Percentiles rank a stretch among this genome's conserved stretches.
phyloP scores from a whole-genome alignment of 2,797 vertebrate species.

The Philypnodon macrostomus region DNA sequence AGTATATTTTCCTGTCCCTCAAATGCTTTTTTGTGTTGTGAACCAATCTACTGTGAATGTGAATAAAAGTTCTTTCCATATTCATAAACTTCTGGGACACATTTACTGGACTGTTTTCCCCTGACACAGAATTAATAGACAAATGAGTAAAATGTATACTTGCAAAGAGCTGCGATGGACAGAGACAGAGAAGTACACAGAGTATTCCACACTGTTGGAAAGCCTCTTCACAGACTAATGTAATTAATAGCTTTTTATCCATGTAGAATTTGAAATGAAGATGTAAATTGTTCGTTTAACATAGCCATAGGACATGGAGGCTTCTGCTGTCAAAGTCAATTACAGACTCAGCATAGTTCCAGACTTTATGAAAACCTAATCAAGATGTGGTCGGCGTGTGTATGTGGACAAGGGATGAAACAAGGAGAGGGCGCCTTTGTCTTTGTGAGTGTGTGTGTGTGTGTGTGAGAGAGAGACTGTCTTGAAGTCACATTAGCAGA shows the following conservation, averaged over 20 bases:
- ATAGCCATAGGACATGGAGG: conserved; percentile 82
- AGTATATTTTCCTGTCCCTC: too few relatives aligned
- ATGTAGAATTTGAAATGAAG: conserved; percentile 84
- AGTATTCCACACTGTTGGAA: conserved; percentile 64
- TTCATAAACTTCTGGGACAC: conserved; percentile 60
- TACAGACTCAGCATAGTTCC: conserved; percentile 75
- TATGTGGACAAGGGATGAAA: conserved; percentile 40
- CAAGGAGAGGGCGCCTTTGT: conserved; percentile 11
- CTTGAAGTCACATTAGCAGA: conserved; percentile 18
- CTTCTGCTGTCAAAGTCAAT: conserved; percentile 83
- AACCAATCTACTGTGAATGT: too few relatives aligned
- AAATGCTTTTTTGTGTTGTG: too few relatives aligned
- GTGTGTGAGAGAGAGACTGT: background rate
- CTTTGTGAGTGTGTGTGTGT: conserved; percentile 2
- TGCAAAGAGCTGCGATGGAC: conserved; percentile 40
- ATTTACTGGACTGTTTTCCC: conserved; percentile 70
- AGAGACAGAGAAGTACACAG: conserved; percentile 44
- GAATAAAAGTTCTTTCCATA: conserved; percentile 51
- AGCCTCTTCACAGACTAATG: conserved; percentile 76
- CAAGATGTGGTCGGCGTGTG: conserved; percentile 66
- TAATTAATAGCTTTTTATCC: conserved; percentile 84
- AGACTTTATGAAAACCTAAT: conserved; percentile 80
- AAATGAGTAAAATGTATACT: conserved; percentile 65
- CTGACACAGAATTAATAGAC: conserved; percentile 75
- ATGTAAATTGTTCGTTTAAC: conserved; percentile 84